Evolutionary conservation across 2,888 invertebrate species (phyloP), one percentile per base, ranked within the genome.

Genomic region (Eupelmus urozonus): DNA sequence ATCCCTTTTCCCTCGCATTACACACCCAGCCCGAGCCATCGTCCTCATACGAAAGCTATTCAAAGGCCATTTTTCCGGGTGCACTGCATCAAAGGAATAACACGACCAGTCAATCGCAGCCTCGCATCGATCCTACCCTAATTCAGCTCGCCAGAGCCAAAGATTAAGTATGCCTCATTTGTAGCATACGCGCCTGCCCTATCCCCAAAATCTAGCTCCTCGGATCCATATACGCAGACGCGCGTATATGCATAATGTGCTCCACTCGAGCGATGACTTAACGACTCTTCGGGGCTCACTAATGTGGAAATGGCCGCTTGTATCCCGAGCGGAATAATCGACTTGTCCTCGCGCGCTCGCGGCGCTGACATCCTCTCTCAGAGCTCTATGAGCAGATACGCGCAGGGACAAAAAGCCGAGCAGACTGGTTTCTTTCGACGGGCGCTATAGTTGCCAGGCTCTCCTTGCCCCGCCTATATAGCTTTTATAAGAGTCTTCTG

Each of bases 311-410:
- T 16, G 34, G 25, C n/a, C 11, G 34, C 57, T 34, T 34, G 5
- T 34, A 34, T 7, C 53, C 18, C 74, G 25, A 34, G 23, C 25
- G 70, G 63, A 70, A 70, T 70, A 76, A 70, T 76, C 76, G 63
- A 76, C 70, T 70, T 49, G 70, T 70, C 76, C 76, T 70, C 70
- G 45, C 63, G 63, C 29, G 29, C n/a, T n/a, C n/a, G n/a, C 75
- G 53, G 67, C 53, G 40, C 69, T 69, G 69, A 69, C 69, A 40
- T 76, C 76, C 57, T 57, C 69, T n/a, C n/a, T n/a, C n/a, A n/a
- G n/a, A n/a, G n/a, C 23, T 16, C 25, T 60, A 60, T 34, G 5
- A 34, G n/a, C n/a, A n/a, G n/a, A n/a, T n/a, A n/a, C 34, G 34
- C 23, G 34, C 16, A 25, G 51, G 45, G 42, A 59, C 27, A 70